Conservation (phyloP, 92 coral and sea anemone genomes). For the Heliopora coerulea region DNA sequence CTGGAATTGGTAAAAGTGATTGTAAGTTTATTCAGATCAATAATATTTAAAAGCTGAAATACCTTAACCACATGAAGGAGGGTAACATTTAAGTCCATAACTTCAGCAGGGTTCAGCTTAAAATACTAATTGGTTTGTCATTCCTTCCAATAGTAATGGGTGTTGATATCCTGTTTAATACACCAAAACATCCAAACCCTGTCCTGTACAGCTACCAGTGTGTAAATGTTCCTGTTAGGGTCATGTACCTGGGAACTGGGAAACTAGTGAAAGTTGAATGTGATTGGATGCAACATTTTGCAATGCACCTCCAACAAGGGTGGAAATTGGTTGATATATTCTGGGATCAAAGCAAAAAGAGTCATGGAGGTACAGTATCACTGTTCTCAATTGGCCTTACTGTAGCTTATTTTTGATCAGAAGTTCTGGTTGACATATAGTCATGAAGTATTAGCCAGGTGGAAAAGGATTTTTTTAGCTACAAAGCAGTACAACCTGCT, state of each 20-base stretch:
- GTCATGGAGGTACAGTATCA: slow-evolving; percentile 85
- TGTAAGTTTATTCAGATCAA: background rate
- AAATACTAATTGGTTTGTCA: background rate
- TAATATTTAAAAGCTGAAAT: too few relatives aligned
- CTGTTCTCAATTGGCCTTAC: too few relatives aligned
- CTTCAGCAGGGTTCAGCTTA: too few relatives aligned
- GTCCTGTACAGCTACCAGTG: slow-evolving; percentile 76
- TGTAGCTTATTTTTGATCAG: too few relatives aligned
- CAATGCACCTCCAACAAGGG: slow-evolving; percentile 72
- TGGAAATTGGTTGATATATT: slow-evolving; percentile 89
- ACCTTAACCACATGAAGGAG: too few relatives aligned
- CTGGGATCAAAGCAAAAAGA: slow-evolving; percentile 95
- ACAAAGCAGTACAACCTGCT: too few relatives aligned
- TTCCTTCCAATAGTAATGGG: slow-evolving; percentile 65
- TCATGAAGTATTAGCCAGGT: too few relatives aligned
- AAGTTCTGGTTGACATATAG: too few relatives aligned
- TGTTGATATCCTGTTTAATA: slow-evolving; percentile 91
- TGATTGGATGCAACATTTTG: slow-evolving; percentile 94
- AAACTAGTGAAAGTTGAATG: slow-evolving; percentile 92
- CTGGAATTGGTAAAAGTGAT: slow-evolving; percentile 28
- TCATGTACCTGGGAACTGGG: slow-evolving; percentile 94
- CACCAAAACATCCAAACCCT: slow-evolving; percentile 86
- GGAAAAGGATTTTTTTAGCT: too few relatives aligned
- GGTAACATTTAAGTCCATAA: too few relatives aligned
- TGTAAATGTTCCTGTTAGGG: slow-evolving; percentile 84